phyloP scores from a whole-genome alignment of 37 sponge, comb jelly and placozoan genomes.

The Oscarella lobularis region DNA sequence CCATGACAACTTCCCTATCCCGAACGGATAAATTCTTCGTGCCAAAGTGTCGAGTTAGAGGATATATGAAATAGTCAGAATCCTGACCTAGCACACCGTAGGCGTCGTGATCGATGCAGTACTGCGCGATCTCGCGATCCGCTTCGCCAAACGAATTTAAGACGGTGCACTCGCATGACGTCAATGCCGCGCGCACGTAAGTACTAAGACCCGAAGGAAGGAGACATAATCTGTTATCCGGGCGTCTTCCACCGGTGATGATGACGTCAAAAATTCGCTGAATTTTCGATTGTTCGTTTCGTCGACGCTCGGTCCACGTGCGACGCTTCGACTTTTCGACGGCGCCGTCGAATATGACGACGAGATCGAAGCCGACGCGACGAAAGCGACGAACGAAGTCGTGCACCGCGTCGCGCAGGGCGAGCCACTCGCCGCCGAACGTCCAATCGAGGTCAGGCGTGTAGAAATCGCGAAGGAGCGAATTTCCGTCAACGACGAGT shows the following conservation, averaged over 20 bases:
- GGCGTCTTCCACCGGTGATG: neutral
- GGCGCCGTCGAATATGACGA: neutral
- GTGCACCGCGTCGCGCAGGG: neutral
- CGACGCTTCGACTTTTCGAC: neutral
- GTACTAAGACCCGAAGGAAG: neutral
- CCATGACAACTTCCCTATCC: neutral
- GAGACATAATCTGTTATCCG: neutral
- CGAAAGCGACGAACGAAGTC: neutral
- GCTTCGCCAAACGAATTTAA: neutral
- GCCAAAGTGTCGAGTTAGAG: neutral
- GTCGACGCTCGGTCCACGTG: neutral
- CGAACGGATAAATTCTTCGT: neutral
- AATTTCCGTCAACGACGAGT: neutral
- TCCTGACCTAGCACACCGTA: neutral
- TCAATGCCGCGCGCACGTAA: neutral
- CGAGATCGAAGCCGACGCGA: neutral
- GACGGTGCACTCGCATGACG: neutral
- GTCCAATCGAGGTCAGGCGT: neutral
- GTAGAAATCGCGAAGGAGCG: neutral
- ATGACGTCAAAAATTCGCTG: neutral
- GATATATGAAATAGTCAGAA: neutral
- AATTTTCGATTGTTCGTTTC: neutral
- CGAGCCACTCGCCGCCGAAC: neutral
- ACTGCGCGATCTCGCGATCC: neutral
- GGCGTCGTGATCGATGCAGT: neutral